Percentiles rank a stretch among this genome's conserved stretches.
Conservation (phyloP, 2,888 invertebrate genomes). For the Caenorhabditis sp. region DNA sequence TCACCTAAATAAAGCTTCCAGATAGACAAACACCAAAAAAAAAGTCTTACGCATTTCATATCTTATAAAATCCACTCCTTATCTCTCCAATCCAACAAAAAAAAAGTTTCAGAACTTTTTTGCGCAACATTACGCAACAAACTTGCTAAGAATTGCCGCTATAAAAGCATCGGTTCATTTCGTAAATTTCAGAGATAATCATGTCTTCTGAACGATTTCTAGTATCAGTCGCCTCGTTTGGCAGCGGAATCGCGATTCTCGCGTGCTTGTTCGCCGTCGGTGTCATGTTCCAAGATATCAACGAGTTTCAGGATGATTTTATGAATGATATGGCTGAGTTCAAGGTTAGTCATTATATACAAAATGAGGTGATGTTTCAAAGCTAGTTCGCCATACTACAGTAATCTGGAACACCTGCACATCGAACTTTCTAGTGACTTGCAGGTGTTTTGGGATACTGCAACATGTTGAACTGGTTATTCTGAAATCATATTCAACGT, state of each 20-base stretch:
- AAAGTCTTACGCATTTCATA: no score
- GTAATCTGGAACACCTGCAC: no score
- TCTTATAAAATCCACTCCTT: no score
- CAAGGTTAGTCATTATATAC: slow-evolving; percentile 18
- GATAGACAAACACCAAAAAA: no score
- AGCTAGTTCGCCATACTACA: no score
- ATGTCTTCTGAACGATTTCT: slow-evolving; percentile 7
- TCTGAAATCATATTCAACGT: not conserved
- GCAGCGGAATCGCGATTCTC: slow-evolving; percentile 37
- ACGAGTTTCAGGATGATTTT: slow-evolving; percentile 46
- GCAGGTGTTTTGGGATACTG: no score
- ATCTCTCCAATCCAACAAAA: no score
- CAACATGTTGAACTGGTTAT: no score
- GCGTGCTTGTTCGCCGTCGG: slow-evolving; percentile 44
- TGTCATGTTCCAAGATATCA: slow-evolving; percentile 49
- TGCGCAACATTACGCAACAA: slow-evolving; percentile 27
- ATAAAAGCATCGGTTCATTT: no score
- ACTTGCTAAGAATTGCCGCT: slow-evolving; percentile 19
- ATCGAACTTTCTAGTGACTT: no score
- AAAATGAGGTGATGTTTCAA: not conserved
- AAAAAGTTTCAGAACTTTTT: no score
- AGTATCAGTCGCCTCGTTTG: slow-evolving; percentile 34
- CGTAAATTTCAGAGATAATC: not conserved
- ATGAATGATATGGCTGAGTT: slow-evolving; percentile 49
- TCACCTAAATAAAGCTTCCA: no score